Evolutionary conservation across 2,888 invertebrate genomes (phyloP), one percentile per base, ranked within the genome.

Genomic region (Prosopocoilus inquinatus): DNA sequence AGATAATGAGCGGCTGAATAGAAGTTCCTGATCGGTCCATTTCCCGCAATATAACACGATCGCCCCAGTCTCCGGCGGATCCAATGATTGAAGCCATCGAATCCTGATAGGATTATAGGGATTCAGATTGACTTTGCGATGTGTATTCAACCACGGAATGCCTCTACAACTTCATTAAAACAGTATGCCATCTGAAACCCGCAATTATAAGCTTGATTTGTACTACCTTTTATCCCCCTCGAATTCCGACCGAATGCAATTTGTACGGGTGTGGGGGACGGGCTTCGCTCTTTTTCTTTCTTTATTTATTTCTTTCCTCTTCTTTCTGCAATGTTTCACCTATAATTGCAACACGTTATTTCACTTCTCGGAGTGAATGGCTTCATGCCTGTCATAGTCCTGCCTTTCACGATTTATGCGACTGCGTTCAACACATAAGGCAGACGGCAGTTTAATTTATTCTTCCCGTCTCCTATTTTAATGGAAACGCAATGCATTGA

Each of bases 61-160:
- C 9, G 20, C 20, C 20, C 20, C 20, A 28, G 41, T 41, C 9
- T 9, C 41, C 38, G 13, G 12, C 41, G 16, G 12, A 41, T 41
- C 15, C 41, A 41, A 9, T 11, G 41, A 15, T 41, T 15, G 41
- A 13, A 41, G 12, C 41, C 41, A 11, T 41, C 41, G 41, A 41
- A 13, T 41, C 12, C 11, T 41, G 11, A 41, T 41, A 41, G 41
- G 41, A 41, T 41, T 41, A 41, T 15, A 41, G 12, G 20, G 11
- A 41, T 41, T 41, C 41, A 9, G 41, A 41, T 41, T 41, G 41
- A 41, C 41, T 41, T 41, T 41, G 41, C 41, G 41, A 41, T 41
- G 41, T 15, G 41, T 41, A 36, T 12, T 36, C 36, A 12, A 41
- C 41, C 41, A 16, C 15, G 41, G 15, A 41, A 41, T 41, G 15